phyloP scores from a whole-genome alignment of 2,797 vertebrate species.

The Gymnothorax javanicus region DNA sequence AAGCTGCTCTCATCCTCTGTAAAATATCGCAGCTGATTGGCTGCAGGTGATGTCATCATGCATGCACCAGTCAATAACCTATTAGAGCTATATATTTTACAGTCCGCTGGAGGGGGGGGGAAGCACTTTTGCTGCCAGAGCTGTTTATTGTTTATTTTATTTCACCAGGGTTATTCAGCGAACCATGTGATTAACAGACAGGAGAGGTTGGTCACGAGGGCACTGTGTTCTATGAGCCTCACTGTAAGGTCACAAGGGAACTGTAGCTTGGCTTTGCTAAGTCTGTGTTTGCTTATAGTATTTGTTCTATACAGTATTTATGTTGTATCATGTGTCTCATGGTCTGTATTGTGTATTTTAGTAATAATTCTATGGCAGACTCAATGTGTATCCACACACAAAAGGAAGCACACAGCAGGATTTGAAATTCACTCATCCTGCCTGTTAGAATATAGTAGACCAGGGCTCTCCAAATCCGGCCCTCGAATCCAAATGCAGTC shows the following conservation, averaged over 20 bases:
- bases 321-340: slow-evolving; percentile 9
- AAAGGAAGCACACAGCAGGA: background rate
- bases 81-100: slow-evolving; percentile 71
- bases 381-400: background rate
- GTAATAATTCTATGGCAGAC: background rate
- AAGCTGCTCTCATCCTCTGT: slow-evolving; percentile 50
- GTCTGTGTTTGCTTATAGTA: slow-evolving; percentile 24
- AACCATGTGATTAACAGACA: slow-evolving; percentile 57
- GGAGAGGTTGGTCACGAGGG: slow-evolving; percentile 48
- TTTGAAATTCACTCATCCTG: background rate
- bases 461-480: background rate
- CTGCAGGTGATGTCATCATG: slow-evolving; percentile 70
- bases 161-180: slow-evolving; percentile 64
- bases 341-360: background rate
- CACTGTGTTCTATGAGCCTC: slow-evolving; percentile 37
- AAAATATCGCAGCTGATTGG: slow-evolving; percentile 60
- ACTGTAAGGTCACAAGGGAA: slow-evolving; percentile 37
- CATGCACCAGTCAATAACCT: slow-evolving; percentile 70
- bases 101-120: slow-evolving; percentile 59
- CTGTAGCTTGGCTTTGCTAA: background rate
- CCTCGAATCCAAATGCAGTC: too few species aligned
- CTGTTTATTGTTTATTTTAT: slow-evolving; percentile 52
- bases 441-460: background rate
- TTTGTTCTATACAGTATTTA: slow-evolving; percentile 5
- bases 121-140: slow-evolving; percentile 59